Evolutionary conservation across 2,888 invertebrate genomes (phyloP), one percentile per base, ranked within the genome.

Genomic region (Apocheima hispidaria): DNA sequence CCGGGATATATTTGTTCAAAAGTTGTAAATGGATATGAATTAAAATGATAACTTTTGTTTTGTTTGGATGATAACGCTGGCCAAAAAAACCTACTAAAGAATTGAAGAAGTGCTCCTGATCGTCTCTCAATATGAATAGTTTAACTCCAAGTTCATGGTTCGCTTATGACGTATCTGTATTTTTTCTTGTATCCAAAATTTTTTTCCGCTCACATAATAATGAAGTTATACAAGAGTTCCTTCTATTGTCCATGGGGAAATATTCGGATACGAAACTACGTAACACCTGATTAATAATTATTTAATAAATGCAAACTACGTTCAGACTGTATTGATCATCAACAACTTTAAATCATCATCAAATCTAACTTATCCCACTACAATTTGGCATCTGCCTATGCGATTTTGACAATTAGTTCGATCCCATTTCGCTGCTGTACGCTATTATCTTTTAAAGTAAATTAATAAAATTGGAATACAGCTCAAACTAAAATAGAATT

Each of bases 181-280:
- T 23, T 6, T n/a, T 12, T 23, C 14, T 41, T 2, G 14, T 14
- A 14, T 23, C 23, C 23, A 23, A 23, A 43, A 7, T 28, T 28
- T 18, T 1, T n/a, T 16, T 16, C 16, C 1, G 14, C 10, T 44
- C 4, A 26, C 0, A 26, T 14, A 43, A 43, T 36, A 35, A 49
- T 36, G 1, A 9, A 36, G 14, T 44, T 26, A 14, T 50, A 36
- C 20, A 23, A 26, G 14, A 35, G 30, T 40, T 23, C 28, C 20
- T 48, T 48, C 12, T 30, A 40, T 48, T 48, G 43, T 46, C 44
- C 41, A 40, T 10, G 12, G 52, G 52, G 50, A 53, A 59, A 59
- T 53, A 59, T 53, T 28, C 51, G 43, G 44, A 58, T 50, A 43
- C 18, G 16, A 4, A 20, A 26, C 44, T 46, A 38, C 36, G 44